Base-by-base conservation (phyloP, 2,113 vertebrate genomes). In the Hypomesus transpacificus region DNA sequence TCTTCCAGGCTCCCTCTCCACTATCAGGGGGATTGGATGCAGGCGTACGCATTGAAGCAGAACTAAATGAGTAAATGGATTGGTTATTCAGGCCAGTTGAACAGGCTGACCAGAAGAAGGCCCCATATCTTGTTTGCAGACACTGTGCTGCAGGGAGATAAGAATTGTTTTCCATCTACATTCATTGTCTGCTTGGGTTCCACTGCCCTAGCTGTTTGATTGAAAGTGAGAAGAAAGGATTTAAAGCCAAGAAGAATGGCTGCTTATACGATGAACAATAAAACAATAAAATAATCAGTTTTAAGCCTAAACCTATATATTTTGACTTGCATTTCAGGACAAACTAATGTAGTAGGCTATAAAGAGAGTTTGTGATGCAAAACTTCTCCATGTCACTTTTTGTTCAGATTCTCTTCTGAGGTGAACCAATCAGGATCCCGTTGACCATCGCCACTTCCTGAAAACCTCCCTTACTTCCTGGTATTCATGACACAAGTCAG, bases 31-130 rank as follows among this genome's bases (percentile, higher is more conserved):
- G 84, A 86, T 74, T 26, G 78, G 80, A 86, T 80, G 64, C 77
- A 61, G 66, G 60, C 76, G 1, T 67, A 67, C 62, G 81, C 82
- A 11, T 84, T 71, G 83, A 82, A 72, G 84, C 84, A 77, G 80
- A 69, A 71, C 73, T 75, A 61, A 68, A 76, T 34, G 73, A 86
- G 85, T 84, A 78, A 80, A 76, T 69, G 75, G 77, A 75, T 74
- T 53, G 73, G 34, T 74, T 74, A 56, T 78, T 81, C 71, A 70
- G 67, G 77, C 61, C 54, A 69, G 60, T 14, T 7, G 31, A 65
- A 39, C 31, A 11, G n/a, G 34, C 13, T 13, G 34, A 20, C 17
- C 63, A 22, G 21, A 50, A 22, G 63, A 65, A 46, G 34, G 34
- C 39, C 53, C 72, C 70, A 83, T 85, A 84, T 87, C 82, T 70